Percentiles rank a stretch among this genome's conserved stretches.
These are phyloP conservation scores for Uropetala carovei DNA, from an alignment of 2,888 invertebrate genomes.

Conservation along the genomic window DNA sequence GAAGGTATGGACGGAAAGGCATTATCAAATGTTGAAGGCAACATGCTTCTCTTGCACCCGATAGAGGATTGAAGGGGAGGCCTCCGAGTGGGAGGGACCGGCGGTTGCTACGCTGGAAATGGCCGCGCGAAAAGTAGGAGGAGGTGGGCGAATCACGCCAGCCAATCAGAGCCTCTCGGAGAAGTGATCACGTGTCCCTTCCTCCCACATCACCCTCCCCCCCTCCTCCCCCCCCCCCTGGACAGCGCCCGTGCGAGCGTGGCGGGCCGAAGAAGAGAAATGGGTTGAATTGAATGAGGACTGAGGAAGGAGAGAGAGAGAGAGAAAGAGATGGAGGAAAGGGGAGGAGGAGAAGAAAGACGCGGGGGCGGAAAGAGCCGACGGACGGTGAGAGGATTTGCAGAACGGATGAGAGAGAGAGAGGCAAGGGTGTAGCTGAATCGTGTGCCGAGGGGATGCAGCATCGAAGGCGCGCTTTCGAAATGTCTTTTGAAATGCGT, in stretches of 20 bases:
- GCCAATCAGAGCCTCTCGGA: constrained; percentile 41
- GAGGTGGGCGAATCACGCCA: constrained; percentile 37
- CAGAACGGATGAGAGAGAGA: background rate
- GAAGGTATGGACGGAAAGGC: background rate
- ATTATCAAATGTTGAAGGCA: background rate
- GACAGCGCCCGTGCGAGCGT: background rate
- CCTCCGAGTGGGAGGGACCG: constrained; percentile 60
- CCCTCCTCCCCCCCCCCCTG: background rate
- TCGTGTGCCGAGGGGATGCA: background rate
- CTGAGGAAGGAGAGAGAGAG: too few relatives aligned
- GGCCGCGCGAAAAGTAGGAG: constrained; percentile 61
- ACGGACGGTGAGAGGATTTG: background rate
- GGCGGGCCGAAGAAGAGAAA: constrained; percentile 54
- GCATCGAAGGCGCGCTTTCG: background rate
- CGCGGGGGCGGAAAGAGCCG: background rate
- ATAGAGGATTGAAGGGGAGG: background rate
- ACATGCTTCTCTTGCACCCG: background rate
- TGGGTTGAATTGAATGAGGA: constrained; percentile 50
- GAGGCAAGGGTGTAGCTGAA: background rate
- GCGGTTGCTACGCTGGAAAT: constrained; percentile 48
- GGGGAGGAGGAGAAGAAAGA: background rate
- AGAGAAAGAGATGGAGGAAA: too few relatives aligned
- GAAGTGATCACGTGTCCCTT: constrained; percentile 24
- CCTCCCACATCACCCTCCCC: background rate
- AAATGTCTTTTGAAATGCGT: too few relatives aligned